Base-by-base conservation (phyloP, 2,113 vertebrate species). In the Reinhardtius hippoglossoides region DNA sequence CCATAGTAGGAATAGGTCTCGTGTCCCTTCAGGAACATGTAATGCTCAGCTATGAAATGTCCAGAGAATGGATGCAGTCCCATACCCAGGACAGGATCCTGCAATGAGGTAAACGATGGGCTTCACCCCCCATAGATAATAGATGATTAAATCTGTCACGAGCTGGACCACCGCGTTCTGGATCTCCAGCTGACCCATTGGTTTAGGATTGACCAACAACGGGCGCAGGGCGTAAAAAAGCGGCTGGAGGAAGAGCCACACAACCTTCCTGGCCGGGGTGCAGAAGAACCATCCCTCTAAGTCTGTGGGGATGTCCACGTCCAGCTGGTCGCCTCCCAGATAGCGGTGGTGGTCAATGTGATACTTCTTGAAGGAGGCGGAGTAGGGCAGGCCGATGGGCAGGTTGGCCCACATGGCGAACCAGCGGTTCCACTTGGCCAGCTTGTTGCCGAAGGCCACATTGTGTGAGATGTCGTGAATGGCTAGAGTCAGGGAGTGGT, bases 381-480 rank as follows among this genome's bases (percentile, higher is more conserved):
- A 97, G 37, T 98, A 99, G 21, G 98, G 98, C 67, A 99, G 0
- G 8, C 97, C 98, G 0, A 99, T 79, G 0, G 98, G 98, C 74
- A 99, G 84, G 91, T 99, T 99, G 93, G 97, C 98, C 31, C 99
- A 97, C 89, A 99, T 77, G 48, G 96, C 98, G 0, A 99, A 97
- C 97, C 96, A 97, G 60, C 98, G 95, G 92, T 99, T 99, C 95
- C 93, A 95, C 79, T 90, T 94, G 0, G 93, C 86, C 31, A 90
- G 88, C 81, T 94, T 94, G 74, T 97, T 97, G 35, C 98, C 98
- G 20, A 99, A 99, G 69, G 97, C 97, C 0, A 97, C 93, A 0
- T 99, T 99, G 94, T 99, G 98, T 0, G 98, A 99, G 93, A 99
- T 99, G 87, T 99, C 98, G 0, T 99, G 98, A 92, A 99, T 99